Evolutionary conservation across 2,888 invertebrate genomes (phyloP), one percentile per base, ranked within the genome.

Genomic region (Eupithecia inturbata): DNA sequence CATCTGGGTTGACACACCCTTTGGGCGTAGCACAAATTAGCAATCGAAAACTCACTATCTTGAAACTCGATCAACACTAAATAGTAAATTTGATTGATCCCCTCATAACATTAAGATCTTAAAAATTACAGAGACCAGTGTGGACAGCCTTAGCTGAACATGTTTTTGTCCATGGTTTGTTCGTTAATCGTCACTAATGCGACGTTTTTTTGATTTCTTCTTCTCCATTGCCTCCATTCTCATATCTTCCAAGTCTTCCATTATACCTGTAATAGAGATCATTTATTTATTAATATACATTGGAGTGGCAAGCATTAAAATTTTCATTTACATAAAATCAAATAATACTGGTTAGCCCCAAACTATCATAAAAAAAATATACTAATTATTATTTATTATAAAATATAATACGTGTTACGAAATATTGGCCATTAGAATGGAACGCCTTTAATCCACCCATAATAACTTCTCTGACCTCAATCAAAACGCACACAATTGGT

Each of bases 201-300:
- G 85, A 10, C 93, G 89, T 79, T 92, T 92, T 78, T 96, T 96
- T 84, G 95, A 89, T 86, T 96, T 96, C 84, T 96, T 96, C 86
- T 97, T 97, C 83, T 97, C 96, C 89, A 97, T 95, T 63, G 97
- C 97, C 89, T 98, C 98, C 91, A 95, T 93, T 78, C 96, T 95
- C 95, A 98, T 98, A 82, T 99, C 99, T 91, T 98, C 98, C 79
- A 98, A 94, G 93, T 99, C 99, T 94, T 99, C 99, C 96, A 97
- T 95, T 77, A 97, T 96, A 78, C 98, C 98, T 97, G 80, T 68
- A 73, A 77, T 41, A 36, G 3, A 36, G 14, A 26, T 2, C 9
- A 66, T 14, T 22, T 66, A 36, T 14, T 66, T 39, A 1, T 19
- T 16, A 41, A 41, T 16, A 19, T 45, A 19, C 5, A 45, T 5